Conservation (phyloP, 2,113 vertebrate species). For the Todiramphus saurophagus region DNA sequence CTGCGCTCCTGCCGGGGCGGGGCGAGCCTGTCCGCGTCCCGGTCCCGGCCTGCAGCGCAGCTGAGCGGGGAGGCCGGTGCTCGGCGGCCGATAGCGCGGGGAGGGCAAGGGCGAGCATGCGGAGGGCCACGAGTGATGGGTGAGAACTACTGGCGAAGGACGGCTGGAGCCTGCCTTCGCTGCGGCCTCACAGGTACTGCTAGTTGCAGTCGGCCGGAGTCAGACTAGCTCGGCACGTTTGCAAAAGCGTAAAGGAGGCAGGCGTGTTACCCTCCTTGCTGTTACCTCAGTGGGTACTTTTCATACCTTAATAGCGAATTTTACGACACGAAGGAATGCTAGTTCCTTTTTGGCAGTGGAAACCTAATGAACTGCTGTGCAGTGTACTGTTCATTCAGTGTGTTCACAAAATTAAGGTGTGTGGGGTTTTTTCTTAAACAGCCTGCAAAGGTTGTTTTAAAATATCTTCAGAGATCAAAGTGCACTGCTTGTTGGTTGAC, state of each 20-base stretch:
- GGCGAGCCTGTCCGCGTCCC: background rate
- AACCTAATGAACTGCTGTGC: accelerated
- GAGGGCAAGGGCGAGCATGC: background rate
- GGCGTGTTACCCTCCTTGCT: too few relatives aligned
- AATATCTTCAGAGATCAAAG: background rate
- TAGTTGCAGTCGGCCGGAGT: accelerated
- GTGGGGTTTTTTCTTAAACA: background rate
- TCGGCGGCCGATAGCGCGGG: too few relatives aligned
- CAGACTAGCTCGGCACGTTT: background rate
- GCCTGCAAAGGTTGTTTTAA: background rate
- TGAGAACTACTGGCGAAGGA: background rate
- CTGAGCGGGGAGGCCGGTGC: background rate
- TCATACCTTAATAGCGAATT: background rate
- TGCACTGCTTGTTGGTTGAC: background rate
- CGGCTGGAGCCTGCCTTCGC: background rate
- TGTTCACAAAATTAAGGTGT: background rate
- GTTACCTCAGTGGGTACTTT: background rate
- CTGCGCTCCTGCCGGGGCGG: too few relatives aligned
- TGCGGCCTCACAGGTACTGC: background rate
- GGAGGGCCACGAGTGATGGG: background rate
- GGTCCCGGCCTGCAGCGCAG: background rate
- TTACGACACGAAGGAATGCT: background rate
- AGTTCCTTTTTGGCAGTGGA: background rate
- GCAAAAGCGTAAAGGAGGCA: accelerated
- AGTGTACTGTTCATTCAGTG: background rate